phyloP scores from a whole-genome alignment of 2,113 vertebrate genomes.

The Megaceryle torquata region DNA sequence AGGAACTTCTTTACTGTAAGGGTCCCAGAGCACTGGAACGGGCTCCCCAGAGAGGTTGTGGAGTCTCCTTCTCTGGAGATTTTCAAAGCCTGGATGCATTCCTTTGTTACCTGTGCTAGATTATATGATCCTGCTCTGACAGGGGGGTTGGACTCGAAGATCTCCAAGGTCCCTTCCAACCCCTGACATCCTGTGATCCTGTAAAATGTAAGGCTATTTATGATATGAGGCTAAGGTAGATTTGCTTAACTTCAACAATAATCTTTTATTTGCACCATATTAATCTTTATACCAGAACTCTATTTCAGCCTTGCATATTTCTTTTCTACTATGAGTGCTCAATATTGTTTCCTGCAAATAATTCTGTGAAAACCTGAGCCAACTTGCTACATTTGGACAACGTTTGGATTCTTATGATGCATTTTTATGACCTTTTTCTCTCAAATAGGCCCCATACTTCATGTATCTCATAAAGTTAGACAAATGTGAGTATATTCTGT shows the following conservation, averaged over 20 bases:
- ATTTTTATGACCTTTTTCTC: slow-evolving; percentile 34
- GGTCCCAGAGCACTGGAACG: too few relatives aligned
- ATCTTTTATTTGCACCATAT: background rate
- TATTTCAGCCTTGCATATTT: background rate
- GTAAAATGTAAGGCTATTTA: background rate
- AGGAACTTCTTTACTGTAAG: too few relatives aligned
- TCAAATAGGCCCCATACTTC: background rate
- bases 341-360: background rate
- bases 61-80: too few relatives aligned
- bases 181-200: too few relatives aligned
- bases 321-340: background rate
- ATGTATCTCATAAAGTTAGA: slow-evolving; percentile 56
- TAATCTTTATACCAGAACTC: background rate
- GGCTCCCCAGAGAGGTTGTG: too few relatives aligned
- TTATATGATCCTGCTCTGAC: too few relatives aligned
- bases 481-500: slow-evolving; percentile 61
- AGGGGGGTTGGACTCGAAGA: too few relatives aligned
- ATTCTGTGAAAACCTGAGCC: background rate
- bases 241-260: slow-evolving; percentile 25
- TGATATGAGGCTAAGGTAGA: background rate
- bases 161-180: too few relatives aligned
- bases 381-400: background rate
- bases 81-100: too few relatives aligned
- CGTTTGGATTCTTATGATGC: background rate
- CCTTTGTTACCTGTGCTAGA: too few relatives aligned